phyloP scores from a whole-genome alignment of 2,888 invertebrate species.

The Fabriciana adippe region DNA sequence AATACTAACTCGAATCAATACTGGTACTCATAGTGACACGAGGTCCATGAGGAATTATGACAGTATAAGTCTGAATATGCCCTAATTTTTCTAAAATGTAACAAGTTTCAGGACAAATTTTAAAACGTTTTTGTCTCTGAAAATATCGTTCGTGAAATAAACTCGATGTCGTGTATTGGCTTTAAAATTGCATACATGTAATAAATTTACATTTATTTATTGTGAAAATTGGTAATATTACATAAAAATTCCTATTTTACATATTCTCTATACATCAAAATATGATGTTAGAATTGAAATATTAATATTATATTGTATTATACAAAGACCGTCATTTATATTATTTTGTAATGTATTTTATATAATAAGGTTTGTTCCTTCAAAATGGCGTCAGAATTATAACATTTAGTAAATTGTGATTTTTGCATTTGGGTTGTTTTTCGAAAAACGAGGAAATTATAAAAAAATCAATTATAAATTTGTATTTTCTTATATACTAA shows the following conservation, averaged over 20 bases:
- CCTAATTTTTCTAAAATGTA: slow-evolving; percentile 45
- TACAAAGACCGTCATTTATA: slow-evolving; percentile 21
- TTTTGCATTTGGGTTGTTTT: slow-evolving; percentile 36
- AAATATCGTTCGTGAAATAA: neutral
- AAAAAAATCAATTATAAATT: slow-evolving; percentile 11
- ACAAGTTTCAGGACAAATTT: neutral
- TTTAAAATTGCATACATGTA: too few relatives aligned
- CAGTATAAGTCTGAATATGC: slow-evolving; percentile 78
- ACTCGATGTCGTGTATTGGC: too few relatives aligned
- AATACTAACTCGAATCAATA: slow-evolving; percentile 79
- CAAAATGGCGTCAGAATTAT: slow-evolving; percentile 7
- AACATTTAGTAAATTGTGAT: slow-evolving; percentile 34
- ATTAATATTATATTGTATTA: slow-evolving; percentile 18
- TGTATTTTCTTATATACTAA: neutral
- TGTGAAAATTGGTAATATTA: too few relatives aligned
- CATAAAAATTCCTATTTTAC: too few relatives aligned
- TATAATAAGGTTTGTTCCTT: slow-evolving; percentile 28
- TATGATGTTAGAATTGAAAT: too few relatives aligned
- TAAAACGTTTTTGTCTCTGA: neutral
- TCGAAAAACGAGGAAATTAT: slow-evolving; percentile 22
- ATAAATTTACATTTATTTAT: too few relatives aligned
- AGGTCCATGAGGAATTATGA: slow-evolving; percentile 74
- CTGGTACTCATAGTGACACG: slow-evolving; percentile 70
- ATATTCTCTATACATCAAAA: too few relatives aligned
- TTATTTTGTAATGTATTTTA: slow-evolving; percentile 17